phyloP scores from a whole-genome alignment of 1,140 invertebrate genomes.

The Zaprionus taronus region DNA sequence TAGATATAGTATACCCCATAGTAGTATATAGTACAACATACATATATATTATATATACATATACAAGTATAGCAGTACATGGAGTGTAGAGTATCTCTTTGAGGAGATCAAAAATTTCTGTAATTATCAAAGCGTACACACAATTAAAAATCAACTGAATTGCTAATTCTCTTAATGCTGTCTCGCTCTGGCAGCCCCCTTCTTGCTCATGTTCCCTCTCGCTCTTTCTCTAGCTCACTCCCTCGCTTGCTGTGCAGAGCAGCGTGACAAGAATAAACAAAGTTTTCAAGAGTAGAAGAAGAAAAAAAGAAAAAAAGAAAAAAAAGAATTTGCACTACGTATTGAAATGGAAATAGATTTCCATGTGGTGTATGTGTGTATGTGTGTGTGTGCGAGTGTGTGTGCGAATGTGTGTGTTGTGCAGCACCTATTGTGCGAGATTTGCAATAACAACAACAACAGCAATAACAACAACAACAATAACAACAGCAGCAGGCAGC shows the following conservation, averaged over 20 bases:
- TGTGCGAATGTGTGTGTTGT: slow-evolving; percentile 17
- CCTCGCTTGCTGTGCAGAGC: slow-evolving; percentile 56
- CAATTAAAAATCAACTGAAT: slow-evolving; percentile 29
- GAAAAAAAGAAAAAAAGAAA: slow-evolving; percentile 18
- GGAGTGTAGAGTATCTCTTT: not conserved
- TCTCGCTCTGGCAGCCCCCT: not conserved
- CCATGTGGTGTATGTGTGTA: slow-evolving; percentile 4
- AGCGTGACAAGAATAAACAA: slow-evolving; percentile 78
- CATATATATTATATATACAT: not conserved
- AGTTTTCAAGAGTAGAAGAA: slow-evolving; percentile 29
- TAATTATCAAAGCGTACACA: slow-evolving; percentile 31
- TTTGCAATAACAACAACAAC: slow-evolving; percentile 53
- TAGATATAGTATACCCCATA: not conserved
- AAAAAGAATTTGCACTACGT: slow-evolving; percentile 50
- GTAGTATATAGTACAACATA: not conserved
- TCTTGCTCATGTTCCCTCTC: not conserved
- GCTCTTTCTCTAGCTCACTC: not conserved
- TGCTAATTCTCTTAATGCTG: slow-evolving; percentile 29
- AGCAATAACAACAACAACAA: slow-evolving; percentile 6
- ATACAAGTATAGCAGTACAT: not conserved
- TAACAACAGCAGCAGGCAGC: slow-evolving; percentile 22
- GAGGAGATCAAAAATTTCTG: slow-evolving; percentile 22
- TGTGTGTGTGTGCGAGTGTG: slow-evolving; percentile 34
- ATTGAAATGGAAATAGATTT: slow-evolving; percentile 78
- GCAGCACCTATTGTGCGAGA: slow-evolving; percentile 41